Conservation (phyloP, 2,888 invertebrate species). For the Neoaliturus tenellus region DNA sequence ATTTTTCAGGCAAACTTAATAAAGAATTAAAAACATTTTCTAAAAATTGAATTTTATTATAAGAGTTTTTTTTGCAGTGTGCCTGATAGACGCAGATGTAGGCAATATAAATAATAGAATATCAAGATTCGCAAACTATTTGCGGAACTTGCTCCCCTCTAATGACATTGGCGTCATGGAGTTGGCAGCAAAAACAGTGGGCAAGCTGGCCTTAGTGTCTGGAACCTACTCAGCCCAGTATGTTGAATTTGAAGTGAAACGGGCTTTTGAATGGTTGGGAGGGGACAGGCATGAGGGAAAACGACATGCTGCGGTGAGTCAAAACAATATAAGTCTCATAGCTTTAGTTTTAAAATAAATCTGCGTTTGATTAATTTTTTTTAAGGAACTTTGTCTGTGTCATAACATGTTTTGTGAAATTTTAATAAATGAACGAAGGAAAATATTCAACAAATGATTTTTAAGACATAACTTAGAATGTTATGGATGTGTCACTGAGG, state of each 20-base stretch:
- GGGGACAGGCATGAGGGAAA: slow-evolving; percentile 94
- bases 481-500: too few relatives aligned
- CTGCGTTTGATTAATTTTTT: too few relatives aligned
- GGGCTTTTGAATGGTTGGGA: slow-evolving; percentile 96
- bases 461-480: too few relatives aligned
- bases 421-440: too few relatives aligned
- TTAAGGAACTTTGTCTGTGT: too few relatives aligned
- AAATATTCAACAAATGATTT: too few relatives aligned
- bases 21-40: too few relatives aligned
- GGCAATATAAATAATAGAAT: slow-evolving; percentile 94
- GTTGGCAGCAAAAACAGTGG: slow-evolving; percentile 96
- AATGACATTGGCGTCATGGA: slow-evolving; percentile 97
- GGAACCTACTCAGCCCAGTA: slow-evolving; percentile 97
- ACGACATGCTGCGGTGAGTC: slow-evolving; percentile 88
- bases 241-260: slow-evolving; percentile 98
- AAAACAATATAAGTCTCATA: not conserved
- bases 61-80: slow-evolving; percentile 78
- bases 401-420: too few relatives aligned
- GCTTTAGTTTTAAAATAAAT: not conserved
- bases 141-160: slow-evolving; percentile 92
- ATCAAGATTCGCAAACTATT: slow-evolving; percentile 94
- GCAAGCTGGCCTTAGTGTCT: slow-evolving; percentile 92
- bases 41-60: too few relatives aligned
- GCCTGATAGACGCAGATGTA: slow-evolving; percentile 94
- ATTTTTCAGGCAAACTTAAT: too few relatives aligned